Conservation (phyloP, 2,797 vertebrate genomes). For the Chiloscyllium punctatum region DNA sequence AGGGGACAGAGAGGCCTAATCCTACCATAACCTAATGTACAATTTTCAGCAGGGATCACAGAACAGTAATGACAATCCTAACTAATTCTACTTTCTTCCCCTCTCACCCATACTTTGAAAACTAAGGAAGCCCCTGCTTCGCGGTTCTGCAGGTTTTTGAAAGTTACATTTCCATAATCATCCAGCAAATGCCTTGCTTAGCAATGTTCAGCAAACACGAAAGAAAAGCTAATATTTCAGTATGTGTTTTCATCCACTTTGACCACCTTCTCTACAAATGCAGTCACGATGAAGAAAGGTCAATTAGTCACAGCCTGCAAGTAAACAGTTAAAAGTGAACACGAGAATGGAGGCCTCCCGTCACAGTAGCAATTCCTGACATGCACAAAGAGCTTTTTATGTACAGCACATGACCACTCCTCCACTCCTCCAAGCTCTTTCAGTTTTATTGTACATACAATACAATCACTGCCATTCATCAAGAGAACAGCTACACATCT, state of each 20-base stretch:
- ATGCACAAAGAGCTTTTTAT: not conserved
- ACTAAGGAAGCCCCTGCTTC: not conserved
- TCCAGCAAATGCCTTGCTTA: not conserved
- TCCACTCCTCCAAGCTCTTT: not conserved
- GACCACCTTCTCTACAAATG: not conserved
- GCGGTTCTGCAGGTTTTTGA: not conserved
- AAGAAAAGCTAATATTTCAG: not conserved
- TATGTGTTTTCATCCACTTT: not conserved
- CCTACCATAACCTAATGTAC: not conserved
- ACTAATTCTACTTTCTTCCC: not conserved
- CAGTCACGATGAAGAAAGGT: not conserved
- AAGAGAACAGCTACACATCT: constrained; percentile 50
- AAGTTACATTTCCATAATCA: not conserved
- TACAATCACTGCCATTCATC: constrained; percentile 57
- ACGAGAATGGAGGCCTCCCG: not conserved
- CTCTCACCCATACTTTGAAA: not conserved
- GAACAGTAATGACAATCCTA: not conserved
- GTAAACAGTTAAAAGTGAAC: not conserved
- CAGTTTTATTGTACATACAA: constrained; percentile 3
- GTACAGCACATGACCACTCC: not conserved
- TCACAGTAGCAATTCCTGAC: not conserved
- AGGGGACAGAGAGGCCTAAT: not conserved
- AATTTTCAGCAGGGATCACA: not conserved
- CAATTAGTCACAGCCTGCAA: not conserved
- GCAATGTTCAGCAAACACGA: not conserved